phyloP scores from a whole-genome alignment of 2,113 vertebrate species.

The Casuarius casuarius region DNA sequence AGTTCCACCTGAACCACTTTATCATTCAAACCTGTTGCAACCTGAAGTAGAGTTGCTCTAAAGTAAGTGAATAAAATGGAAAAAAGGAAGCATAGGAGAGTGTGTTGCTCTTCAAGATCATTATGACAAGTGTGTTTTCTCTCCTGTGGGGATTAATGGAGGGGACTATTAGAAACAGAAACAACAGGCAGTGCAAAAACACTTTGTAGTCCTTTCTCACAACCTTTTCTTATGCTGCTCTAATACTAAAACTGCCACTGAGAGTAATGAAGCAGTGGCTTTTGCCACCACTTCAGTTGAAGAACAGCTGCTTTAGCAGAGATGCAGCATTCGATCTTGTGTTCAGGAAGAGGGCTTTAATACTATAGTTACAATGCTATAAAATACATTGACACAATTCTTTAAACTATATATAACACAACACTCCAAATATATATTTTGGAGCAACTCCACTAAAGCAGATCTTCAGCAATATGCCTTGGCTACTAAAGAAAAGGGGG shows the following conservation, averaged over 20 bases:
- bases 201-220: background rate
- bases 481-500: background rate
- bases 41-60: background rate
- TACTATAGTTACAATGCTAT: background rate
- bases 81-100: background rate
- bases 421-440: background rate
- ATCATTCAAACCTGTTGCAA: background rate
- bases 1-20: background rate
- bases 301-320: background rate
- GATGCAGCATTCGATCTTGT: background rate
- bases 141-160: background rate
- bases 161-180: background rate
- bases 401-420: rapidly evolving
- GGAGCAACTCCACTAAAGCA: background rate
- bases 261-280: background rate
- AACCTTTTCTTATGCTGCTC: background rate
- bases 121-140: background rate
- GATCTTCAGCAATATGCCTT: background rate
- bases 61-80: background rate
- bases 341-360: background rate
- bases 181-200: background rate
- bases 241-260: background rate
- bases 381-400: background rate
- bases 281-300: background rate
- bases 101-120: background rate